These are phyloP conservation scores for Apis dorsata DNA, from an alignment of 1,140 invertebrate genomes.

Conservation along the genomic window DNA sequence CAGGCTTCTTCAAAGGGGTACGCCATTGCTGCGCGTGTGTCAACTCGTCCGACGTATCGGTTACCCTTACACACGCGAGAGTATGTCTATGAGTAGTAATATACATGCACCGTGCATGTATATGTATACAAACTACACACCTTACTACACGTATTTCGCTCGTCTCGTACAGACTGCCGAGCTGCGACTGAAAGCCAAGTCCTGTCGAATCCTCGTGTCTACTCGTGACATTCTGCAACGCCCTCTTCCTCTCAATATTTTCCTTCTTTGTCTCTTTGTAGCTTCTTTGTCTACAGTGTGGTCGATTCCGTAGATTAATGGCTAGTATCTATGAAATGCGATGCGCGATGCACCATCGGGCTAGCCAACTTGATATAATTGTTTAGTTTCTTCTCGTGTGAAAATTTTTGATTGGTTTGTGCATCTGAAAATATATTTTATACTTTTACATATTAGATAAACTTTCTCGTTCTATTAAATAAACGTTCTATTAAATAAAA, in stretches of 20 bases:
- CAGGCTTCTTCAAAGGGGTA: conserved; percentile 22
- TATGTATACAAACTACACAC: conserved; percentile 26
- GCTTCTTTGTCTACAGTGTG: conserved; percentile 12
- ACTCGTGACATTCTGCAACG: conserved; percentile 37
- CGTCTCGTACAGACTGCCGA: conserved; percentile 65
- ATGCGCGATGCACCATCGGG: neutral
- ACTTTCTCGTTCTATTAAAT: neutral
- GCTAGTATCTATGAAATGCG: conserved; percentile 19
- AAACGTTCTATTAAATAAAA: neutral
- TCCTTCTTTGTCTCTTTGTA: neutral
- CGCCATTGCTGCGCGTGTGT: conserved; percentile 42
- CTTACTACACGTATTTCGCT: conserved; percentile 47
- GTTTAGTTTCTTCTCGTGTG: neutral
- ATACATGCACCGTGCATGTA: conserved; percentile 23
- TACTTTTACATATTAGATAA: neutral
- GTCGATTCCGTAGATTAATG: conserved; percentile 38
- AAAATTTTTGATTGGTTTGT: neutral
- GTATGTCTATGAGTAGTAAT: conserved; percentile 34
- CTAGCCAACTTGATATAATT: neutral
- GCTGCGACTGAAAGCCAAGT: conserved; percentile 62
- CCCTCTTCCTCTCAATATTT: conserved; percentile 33
- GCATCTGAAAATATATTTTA: neutral
- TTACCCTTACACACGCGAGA: conserved; percentile 38
- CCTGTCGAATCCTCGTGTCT: conserved; percentile 43
- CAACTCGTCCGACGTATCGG: conserved; percentile 41